phyloP scores from a whole-genome alignment of 2,888 invertebrate genomes.

The Drosophila algonquin region DNA sequence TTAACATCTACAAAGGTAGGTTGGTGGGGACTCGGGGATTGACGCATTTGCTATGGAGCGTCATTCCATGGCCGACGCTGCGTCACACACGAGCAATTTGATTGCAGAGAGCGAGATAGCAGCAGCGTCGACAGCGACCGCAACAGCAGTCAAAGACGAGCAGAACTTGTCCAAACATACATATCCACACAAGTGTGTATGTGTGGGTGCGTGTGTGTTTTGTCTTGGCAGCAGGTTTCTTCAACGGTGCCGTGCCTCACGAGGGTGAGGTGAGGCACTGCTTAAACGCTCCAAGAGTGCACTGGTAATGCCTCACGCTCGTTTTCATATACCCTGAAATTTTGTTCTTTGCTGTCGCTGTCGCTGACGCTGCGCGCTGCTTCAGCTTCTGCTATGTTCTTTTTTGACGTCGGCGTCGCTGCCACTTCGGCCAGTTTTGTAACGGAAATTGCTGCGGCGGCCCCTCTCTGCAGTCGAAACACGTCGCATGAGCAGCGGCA shows the following conservation, averaged over 20 bases:
- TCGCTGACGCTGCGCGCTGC: conserved; percentile 16
- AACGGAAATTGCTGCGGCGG: conserved; percentile 66
- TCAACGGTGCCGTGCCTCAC: background rate
- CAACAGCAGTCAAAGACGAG: conserved; percentile 9
- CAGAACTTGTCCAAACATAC: background rate
- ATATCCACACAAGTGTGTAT: conserved; percentile 10
- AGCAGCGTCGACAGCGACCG: conserved; percentile 14
- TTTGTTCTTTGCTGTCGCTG: conserved; percentile 8
- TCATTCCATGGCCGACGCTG: conserved; percentile 21
- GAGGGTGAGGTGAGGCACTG: background rate
- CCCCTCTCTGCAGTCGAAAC: conserved; percentile 63
- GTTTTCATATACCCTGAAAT: background rate
- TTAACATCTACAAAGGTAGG: conserved; percentile 17
- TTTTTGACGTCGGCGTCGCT: conserved; percentile 36
- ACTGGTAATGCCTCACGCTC: background rate
- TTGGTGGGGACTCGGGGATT: background rate
- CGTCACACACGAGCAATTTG: conserved; percentile 65
- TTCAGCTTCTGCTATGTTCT: conserved; percentile 8
- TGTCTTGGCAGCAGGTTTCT: conserved; percentile 33
- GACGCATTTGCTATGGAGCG: conserved; percentile 21
- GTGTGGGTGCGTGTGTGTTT: conserved; percentile 30
- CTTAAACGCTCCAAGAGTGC: background rate
- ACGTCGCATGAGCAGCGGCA: conserved; percentile 39
- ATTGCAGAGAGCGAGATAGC: conserved; percentile 44
- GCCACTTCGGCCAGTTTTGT: conserved; percentile 67